phyloP scores from a whole-genome alignment of 2,888 invertebrate genomes.

The Dasysyrphus albostriatus region DNA sequence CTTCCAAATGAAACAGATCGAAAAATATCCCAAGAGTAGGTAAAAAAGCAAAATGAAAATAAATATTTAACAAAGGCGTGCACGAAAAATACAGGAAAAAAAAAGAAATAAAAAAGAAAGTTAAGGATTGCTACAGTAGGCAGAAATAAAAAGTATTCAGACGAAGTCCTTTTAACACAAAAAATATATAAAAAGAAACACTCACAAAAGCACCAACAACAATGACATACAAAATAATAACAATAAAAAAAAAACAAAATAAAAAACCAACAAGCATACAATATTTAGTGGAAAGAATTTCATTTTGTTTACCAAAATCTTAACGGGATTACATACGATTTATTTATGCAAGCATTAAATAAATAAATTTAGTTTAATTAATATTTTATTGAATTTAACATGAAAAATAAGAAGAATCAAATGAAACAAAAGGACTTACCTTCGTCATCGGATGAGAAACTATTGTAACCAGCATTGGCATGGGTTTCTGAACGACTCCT shows the following conservation, averaged over 20 bases:
- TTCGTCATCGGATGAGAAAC: conserved; percentile 96
- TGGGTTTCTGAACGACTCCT: conserved; percentile 84
- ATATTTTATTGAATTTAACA: conserved; percentile 44
- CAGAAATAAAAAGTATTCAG: conserved; percentile 21
- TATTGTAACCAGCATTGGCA: conserved; percentile 88
- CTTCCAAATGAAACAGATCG: conserved; percentile 63
- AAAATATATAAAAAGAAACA: conserved; percentile 13
- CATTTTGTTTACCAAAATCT: conserved; percentile 70
- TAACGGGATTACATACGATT: conserved; percentile 67
- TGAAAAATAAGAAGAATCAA: not conserved
- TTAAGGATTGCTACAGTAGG: conserved; percentile 63
- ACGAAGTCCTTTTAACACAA: conserved; percentile 32
- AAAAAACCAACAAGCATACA: conserved; percentile 35
- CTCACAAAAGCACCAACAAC: conserved; percentile 46
- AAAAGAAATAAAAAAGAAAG: conserved; percentile 41
- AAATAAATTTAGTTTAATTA: conserved; percentile 40
- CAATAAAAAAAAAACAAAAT: conserved; percentile 15
- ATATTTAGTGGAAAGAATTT: conserved; percentile 53
- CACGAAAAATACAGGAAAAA: conserved; percentile 51
- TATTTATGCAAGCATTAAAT: conserved; percentile 65
- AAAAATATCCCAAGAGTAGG: conserved; percentile 43
- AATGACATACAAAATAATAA: conserved; percentile 31
- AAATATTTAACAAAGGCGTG: conserved; percentile 38
- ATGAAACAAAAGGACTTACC: conserved; percentile 86
- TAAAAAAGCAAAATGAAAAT: conserved; percentile 20